Conservation (phyloP, 2,113 vertebrate genomes). For the Theropithecus gelada region DNA sequence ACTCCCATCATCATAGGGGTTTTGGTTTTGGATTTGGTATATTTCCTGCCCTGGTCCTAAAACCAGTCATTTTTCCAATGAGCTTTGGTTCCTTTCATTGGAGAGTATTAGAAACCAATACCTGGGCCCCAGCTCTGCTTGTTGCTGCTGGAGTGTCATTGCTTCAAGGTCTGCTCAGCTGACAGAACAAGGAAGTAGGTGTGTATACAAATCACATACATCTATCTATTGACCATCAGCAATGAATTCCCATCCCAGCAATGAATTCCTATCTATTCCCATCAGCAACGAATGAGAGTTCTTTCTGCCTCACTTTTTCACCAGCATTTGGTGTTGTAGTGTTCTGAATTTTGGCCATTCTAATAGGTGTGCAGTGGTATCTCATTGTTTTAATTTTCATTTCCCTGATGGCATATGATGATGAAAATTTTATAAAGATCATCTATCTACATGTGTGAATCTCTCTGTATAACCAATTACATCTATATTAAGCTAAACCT, state of each 20-base stretch:
- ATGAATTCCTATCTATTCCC: too few species aligned
- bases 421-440: background rate
- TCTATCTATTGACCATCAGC: background rate
- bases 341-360: background rate
- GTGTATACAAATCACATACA: too few species aligned
- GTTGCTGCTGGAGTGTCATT: background rate
- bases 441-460: too few species aligned
- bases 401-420: background rate
- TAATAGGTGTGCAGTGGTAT: background rate
- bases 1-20: background rate
- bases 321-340: background rate
- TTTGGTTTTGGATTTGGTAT: too few species aligned
- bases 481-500: background rate
- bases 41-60: background rate
- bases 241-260: too few species aligned
- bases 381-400: background rate
- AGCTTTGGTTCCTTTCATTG: background rate
- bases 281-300: rapidly evolving
- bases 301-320: rapidly evolving
- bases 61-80: background rate
- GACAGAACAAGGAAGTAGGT: background rate
- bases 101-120: background rate
- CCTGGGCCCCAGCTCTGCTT: too few species aligned
- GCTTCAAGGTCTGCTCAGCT: background rate
- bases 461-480: rapidly evolving